These are phyloP conservation scores for Solenopsis fugax DNA, from an alignment of 1,140 invertebrate species.

Conservation along the genomic window DNA sequence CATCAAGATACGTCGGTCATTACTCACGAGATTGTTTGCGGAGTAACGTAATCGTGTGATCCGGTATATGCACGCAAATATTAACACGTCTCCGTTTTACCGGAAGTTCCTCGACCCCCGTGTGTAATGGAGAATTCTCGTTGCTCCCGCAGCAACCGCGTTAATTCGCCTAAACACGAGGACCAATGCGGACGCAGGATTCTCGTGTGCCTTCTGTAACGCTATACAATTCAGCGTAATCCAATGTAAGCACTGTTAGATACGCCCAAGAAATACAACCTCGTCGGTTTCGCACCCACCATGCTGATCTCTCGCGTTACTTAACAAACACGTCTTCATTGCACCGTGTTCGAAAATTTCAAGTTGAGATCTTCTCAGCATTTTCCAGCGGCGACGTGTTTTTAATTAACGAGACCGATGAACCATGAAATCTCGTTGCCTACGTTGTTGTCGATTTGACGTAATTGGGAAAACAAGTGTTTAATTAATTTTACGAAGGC, in stretches of 20 bases:
- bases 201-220: constrained; percentile 30
- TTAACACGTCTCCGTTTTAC: constrained; percentile 49
- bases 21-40: constrained; percentile 49
- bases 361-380: neutral
- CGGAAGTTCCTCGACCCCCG: constrained; percentile 9
- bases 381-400: neutral
- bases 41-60: constrained; percentile 48
- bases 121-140: constrained; percentile 59
- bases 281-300: constrained; percentile 1
- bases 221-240: constrained; percentile 54
- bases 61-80: constrained; percentile 50
- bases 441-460: neutral
- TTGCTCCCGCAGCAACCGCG: constrained; percentile 30
- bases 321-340: neutral
- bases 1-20: constrained; percentile 26
- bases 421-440: neutral
- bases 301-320: neutral
- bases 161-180: constrained; percentile 55
- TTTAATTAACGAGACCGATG: constrained; percentile 32
- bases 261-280: constrained; percentile 43
- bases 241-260: constrained; percentile 51
- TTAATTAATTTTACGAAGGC: neutral
- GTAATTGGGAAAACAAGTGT: neutral
- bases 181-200: constrained; percentile 15
- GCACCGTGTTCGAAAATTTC: neutral